Evolutionary conservation across 64 coral and sea anemone genomes (phyloP).

Genomic region (Anthopleura sola): DNA sequence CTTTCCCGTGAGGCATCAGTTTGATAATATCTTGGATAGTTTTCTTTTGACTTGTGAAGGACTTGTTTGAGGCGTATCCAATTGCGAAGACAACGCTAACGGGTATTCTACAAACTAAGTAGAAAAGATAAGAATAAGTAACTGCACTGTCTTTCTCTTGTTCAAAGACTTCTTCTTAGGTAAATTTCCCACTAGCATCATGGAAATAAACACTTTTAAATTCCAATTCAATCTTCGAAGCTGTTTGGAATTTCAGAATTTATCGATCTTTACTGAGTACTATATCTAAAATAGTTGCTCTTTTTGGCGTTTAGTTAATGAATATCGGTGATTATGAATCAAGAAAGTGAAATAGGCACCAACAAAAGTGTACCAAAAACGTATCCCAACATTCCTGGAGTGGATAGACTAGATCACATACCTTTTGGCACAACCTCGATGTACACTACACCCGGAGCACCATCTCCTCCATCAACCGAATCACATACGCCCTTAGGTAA

Average conservation of each 20-base stretch:
- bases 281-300: too few species aligned
- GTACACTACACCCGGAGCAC: conserved; percentile 40
- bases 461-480: conserved; percentile 24
- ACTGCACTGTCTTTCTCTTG: too few species aligned
- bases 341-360: too few species aligned
- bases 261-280: too few species aligned
- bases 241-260: too few species aligned
- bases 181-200: too few species aligned
- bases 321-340: too few species aligned
- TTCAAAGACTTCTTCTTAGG: too few species aligned
- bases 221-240: too few species aligned
- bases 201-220: too few species aligned
- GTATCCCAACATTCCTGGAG: neutral
- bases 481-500: neutral
- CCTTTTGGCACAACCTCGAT: conserved; percentile 18
- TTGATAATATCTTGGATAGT: neutral
- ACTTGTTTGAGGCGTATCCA: neutral
- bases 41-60: neutral
- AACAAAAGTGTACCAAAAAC: too few species aligned
- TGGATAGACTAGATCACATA: neutral
- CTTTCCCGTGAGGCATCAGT: neutral
- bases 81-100: conserved; percentile 29
- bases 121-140: neutral
- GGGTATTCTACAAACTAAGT: conserved; percentile 16
- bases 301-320: too few species aligned